These are phyloP conservation scores for Mesorhabditis sp. DNA, from an alignment of 2,888 invertebrate species.

Conservation along the genomic window DNA sequence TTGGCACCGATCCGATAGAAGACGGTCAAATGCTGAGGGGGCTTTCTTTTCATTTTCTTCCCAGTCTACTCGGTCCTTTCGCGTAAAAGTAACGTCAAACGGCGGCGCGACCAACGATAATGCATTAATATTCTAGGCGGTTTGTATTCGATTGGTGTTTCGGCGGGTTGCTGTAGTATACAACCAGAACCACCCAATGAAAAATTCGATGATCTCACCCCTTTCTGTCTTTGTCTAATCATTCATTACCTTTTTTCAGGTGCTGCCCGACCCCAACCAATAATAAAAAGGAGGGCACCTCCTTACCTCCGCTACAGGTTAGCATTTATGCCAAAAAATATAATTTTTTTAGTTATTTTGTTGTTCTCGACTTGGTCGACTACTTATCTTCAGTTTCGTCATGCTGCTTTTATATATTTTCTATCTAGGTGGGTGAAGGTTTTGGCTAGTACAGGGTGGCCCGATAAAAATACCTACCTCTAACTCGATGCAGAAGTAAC, in stretches of 20 bases:
- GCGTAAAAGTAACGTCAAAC: too few species aligned
- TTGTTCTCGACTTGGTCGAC: slow-evolving; percentile 35
- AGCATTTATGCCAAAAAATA: background rate
- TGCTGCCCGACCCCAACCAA: slow-evolving; percentile 7
- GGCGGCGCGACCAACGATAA: too few species aligned
- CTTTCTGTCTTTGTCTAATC: background rate
- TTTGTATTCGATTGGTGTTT: too few species aligned
- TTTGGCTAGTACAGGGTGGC: slow-evolving; percentile 5
- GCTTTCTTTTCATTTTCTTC: too few species aligned
- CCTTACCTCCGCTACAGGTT: slow-evolving; percentile 6
- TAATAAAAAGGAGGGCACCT: background rate
- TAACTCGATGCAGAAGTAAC: too few species aligned
- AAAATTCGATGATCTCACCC: background rate
- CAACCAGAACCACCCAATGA: too few species aligned
- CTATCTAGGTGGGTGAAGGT: slow-evolving; percentile 12
- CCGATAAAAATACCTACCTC: background rate
- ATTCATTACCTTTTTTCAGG: background rate
- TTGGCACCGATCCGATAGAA: too few species aligned
- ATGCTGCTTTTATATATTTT: slow-evolving; percentile 24
- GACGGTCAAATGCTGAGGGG: too few species aligned
- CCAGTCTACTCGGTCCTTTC: too few species aligned
- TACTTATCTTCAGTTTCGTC: slow-evolving; percentile 21
- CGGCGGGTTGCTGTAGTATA: too few species aligned
- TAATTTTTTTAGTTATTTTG: slow-evolving; percentile 20
- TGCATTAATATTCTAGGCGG: too few species aligned